These are phyloP conservation scores for Entomyzon cyanotis DNA, from an alignment of 2,113 vertebrate genomes.

Conservation along the genomic window DNA sequence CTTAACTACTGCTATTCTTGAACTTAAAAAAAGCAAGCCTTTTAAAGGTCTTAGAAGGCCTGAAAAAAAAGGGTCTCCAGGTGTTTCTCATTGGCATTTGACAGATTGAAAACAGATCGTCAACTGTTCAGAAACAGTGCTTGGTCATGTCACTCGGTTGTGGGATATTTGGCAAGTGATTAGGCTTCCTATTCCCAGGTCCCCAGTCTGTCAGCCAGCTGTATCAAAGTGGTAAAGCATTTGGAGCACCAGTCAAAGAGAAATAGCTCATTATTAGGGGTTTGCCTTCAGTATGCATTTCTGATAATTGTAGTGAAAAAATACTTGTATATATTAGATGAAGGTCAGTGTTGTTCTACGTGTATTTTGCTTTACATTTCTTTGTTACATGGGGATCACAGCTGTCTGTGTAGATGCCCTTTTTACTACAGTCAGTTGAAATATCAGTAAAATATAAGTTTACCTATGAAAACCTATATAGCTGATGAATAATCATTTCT, in stretches of 20 bases:
- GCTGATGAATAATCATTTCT: not conserved
- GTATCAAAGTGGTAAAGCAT: not conserved
- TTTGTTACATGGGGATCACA: not conserved
- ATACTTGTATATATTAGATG: rapidly evolving
- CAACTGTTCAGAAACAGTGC: not conserved
- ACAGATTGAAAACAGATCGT: slow-evolving; percentile 4
- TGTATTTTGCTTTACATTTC: not conserved
- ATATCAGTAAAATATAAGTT: not conserved
- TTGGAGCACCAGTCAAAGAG: not conserved
- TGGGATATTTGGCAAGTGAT: slow-evolving; percentile 12
- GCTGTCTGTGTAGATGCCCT: not conserved
- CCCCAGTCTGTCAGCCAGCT: not conserved
- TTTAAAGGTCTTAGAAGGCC: not conserved
- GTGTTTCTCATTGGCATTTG: slow-evolving; percentile 12
- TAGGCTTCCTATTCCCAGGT: not conserved
- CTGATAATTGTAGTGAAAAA: not conserved
- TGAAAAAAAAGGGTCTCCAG: not conserved
- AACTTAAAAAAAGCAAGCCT: not conserved
- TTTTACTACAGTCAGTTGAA: rapidly evolving
- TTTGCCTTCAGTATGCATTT: not conserved
- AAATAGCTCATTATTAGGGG: not conserved
- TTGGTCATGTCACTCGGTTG: not conserved
- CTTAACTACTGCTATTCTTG: not conserved
- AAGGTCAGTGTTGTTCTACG: rapidly evolving
- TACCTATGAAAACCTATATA: not conserved